phyloP scores from a whole-genome alignment of 2,113 vertebrate species.

The Crotalus viridis region DNA sequence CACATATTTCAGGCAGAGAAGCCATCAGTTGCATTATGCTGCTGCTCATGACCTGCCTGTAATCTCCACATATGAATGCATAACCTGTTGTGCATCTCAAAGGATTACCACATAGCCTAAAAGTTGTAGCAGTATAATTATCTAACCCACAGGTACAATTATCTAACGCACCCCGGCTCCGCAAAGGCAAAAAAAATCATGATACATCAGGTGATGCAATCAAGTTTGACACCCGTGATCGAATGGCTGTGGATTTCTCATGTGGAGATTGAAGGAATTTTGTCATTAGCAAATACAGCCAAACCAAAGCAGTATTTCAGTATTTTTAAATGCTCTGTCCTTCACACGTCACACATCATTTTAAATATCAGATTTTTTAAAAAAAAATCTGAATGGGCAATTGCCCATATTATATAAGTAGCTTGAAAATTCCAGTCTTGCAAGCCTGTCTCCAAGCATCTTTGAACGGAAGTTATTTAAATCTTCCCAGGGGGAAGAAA shows the following conservation, averaged over 20 bases:
- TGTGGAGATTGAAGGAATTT: background rate
- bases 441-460: background rate
- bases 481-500: background rate
- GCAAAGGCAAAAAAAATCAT: no score
- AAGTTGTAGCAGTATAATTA: background rate
- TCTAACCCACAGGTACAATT: background rate
- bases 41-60: background rate
- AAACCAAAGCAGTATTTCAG: background rate
- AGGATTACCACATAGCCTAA: background rate
- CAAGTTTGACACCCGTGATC: no score
- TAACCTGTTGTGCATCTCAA: background rate
- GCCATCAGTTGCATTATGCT: background rate
- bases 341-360: background rate
- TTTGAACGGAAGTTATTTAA: background rate
- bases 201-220: no score
- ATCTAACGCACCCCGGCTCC: no score
- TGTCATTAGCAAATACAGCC: background rate
- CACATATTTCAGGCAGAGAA: background rate
- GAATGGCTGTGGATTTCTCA: background rate
- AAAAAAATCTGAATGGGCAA: background rate
- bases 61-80: background rate
- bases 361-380: background rate
- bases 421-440: background rate
- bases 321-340: background rate
- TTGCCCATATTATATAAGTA: background rate